phyloP scores from a whole-genome alignment of 2,797 vertebrate genomes.

The Pristis pectinata region DNA sequence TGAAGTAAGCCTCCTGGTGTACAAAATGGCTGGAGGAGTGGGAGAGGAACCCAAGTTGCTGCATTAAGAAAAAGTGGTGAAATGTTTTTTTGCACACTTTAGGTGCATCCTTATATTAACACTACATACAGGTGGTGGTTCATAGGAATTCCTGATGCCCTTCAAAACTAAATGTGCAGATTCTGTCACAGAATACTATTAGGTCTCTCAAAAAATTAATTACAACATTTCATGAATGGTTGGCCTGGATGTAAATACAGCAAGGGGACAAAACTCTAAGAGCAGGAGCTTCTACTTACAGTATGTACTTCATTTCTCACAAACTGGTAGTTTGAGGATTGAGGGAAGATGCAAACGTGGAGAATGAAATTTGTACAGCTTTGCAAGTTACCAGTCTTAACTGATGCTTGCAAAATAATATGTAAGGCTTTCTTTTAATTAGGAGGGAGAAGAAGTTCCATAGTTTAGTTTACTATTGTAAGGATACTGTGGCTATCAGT shows the following conservation, averaged over 20 bases:
- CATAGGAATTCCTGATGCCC: background rate
- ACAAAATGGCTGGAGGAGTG: constrained; percentile 74
- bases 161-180: background rate
- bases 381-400: background rate
- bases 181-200: background rate
- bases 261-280: background rate
- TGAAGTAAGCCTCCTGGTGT: constrained; percentile 80
- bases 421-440: background rate
- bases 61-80: constrained; percentile 42
- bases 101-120: background rate
- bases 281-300: background rate
- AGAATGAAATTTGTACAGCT: background rate
- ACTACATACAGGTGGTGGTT: background rate
- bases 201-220: background rate
- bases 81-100: too few species aligned
- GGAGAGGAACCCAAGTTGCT: constrained; percentile 69
- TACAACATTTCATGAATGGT: background rate
- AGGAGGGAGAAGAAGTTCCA: background rate
- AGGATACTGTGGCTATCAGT: background rate
- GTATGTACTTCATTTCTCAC: background rate
- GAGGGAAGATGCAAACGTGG: background rate
- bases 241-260: background rate
- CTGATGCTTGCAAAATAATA: background rate
- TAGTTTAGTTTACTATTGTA: background rate
- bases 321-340: background rate